Conservation (phyloP, 2,888 invertebrate species). For the Cantharis rustica region DNA sequence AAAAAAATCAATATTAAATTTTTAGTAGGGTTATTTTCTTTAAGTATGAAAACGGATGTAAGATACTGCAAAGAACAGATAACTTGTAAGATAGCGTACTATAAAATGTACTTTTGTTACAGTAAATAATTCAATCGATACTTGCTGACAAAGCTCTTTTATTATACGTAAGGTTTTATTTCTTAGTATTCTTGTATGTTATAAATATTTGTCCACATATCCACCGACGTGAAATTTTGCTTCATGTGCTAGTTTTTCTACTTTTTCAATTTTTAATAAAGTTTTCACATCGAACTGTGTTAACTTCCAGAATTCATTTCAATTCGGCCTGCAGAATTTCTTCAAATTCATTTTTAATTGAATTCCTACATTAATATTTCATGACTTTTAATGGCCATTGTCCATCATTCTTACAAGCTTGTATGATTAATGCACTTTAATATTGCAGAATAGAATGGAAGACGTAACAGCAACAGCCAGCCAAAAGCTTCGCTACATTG, state of each 20-base stretch:
- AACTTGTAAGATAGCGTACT: not conserved
- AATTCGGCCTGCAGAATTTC: not conserved
- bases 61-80: not conserved
- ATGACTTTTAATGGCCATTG: not conserved
- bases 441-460: not conserved
- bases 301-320: not conserved
- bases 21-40: not conserved
- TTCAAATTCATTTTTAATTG: not conserved
- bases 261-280: not conserved
- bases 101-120: not conserved
- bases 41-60: not conserved
- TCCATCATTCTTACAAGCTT: not conserved
- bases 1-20: not conserved
- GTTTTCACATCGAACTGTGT: not conserved
- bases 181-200: not conserved
- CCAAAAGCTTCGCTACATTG: not conserved
- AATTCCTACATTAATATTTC: not conserved
- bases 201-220: constrained; percentile 1
- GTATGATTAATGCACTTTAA: not conserved
- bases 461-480: not conserved
- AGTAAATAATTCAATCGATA: constrained; percentile 3
- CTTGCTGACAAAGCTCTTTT: not conserved
- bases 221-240: not conserved
- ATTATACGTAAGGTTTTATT: not conserved
- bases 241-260: not conserved